Evolutionary conservation across 2,797 vertebrate species (phyloP).

Genomic region (Mormyrus proboscirostris): DNA sequence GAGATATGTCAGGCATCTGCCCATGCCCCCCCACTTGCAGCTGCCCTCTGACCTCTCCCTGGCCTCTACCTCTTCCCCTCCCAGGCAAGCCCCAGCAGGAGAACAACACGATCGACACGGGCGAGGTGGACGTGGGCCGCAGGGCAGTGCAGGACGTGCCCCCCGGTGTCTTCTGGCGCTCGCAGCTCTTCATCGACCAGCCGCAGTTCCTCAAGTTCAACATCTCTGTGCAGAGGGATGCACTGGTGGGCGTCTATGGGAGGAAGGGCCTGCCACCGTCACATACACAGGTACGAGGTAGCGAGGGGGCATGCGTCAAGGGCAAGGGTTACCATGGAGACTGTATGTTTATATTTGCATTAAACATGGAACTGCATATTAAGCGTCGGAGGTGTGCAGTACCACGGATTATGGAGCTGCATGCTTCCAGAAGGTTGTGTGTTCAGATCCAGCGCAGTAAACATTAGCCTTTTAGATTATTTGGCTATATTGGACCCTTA

Average conservation of each 20-base stretch:
- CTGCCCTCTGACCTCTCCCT: neutral
- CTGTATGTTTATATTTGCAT: neutral
- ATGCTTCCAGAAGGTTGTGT: neutral
- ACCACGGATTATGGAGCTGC: neutral
- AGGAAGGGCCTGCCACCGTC: constrained; percentile 93
- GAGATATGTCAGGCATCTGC: neutral
- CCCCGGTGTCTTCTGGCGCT: constrained; percentile 94
- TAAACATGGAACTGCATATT: neutral
- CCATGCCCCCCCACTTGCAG: too few species aligned
- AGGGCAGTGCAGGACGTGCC: constrained; percentile 85
- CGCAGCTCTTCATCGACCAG: constrained; percentile 90
- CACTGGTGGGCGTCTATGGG: constrained; percentile 91
- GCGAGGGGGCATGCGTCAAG: neutral
- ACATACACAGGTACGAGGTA: constrained; percentile 80
- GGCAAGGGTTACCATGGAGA: neutral
- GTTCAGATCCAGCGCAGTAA: neutral
- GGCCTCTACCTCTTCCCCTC: neutral
- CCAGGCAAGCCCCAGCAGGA: constrained; percentile 85
- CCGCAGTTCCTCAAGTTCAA: constrained; percentile 98
- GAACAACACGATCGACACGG: constrained; percentile 96
- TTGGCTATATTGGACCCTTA: neutral
- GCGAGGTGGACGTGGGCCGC: constrained; percentile 89
- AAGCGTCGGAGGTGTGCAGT: neutral
- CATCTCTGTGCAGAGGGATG: constrained; percentile 93
- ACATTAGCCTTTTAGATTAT: neutral